Evolutionary conservation across 1,140 invertebrate genomes (phyloP), one percentile per base, ranked within the genome.

Genomic region (Drosophila virilis): DNA sequence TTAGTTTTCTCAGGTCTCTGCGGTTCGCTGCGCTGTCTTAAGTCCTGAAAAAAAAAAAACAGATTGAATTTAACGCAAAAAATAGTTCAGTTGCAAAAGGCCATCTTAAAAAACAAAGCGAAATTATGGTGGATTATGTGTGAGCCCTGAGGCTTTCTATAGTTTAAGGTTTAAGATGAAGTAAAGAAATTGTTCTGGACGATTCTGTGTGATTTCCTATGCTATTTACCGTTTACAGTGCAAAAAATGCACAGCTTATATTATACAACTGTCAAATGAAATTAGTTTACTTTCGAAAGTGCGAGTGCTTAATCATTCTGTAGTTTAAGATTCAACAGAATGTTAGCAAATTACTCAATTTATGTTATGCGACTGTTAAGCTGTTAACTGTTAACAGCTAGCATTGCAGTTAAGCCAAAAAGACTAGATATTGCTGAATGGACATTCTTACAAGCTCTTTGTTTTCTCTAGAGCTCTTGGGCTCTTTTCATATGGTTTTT

Each of bases 1-100:
- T 70, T 74, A 62, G 67, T 74, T 74, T 70, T 62, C 72, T 70
- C 52, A 64, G 66, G 50, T 60, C 54, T 46, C 52, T 50, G 70
- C 70, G 70, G 43, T 60, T 73, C 55, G 58, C 54, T 73, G 70
- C 48, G 64, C 22, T 67, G 54, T 67, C 70, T 59, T 64, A 59
- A 17, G 22, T 32, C 55, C 54, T 17, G 17, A 17, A 17, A 28
- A 3, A 28, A 28, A 28, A 32, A 28, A 45, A 68, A 42, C 70
- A 73, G 70, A 60, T 68, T 73, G 70, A 68, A 46, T 73, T 60
- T 68, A 22, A 55, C 54, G 9, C 51, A 38, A 42, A 15, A 46
- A 72, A 72, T 73, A 73, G 64, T 73, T 68, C 22, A 33, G 17
- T 6, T 37, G 28, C 12, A 1, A 7, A 35, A 48, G 10, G 22